Conservation (phyloP, 2,797 vertebrate species). For the Rhyacichthys aspro region DNA sequence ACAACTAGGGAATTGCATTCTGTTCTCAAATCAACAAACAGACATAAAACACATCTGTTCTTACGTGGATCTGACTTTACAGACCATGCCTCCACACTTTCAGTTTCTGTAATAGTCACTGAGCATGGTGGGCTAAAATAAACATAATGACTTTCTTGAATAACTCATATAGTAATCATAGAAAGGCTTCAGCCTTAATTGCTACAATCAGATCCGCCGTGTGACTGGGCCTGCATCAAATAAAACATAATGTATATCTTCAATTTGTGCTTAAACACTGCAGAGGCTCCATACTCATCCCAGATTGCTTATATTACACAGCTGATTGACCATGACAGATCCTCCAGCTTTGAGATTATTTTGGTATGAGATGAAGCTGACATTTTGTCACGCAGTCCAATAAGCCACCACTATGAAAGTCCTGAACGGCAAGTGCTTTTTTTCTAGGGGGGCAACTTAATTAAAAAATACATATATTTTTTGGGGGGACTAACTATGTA, state of each 20-base stretch:
- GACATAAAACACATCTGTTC: conserved; percentile 1
- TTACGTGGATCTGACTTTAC: conserved; percentile 4
- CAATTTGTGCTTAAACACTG: conserved; percentile 36
- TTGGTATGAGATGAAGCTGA: conserved; percentile 40
- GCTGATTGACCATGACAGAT: conserved; percentile 56
- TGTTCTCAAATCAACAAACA: conserved; percentile 24
- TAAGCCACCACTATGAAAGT: conserved; percentile 36
- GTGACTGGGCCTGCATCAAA: conserved; percentile 29
- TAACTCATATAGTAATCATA: conserved; percentile 53
- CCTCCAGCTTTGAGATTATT: conserved; percentile 42
- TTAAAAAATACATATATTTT: too few species aligned
- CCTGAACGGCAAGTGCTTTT: too few species aligned
- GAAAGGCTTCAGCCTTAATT: conserved; percentile 51
- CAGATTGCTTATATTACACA: conserved; percentile 51
- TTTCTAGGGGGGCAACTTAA: too few species aligned
- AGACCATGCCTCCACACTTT: conserved; percentile 20
- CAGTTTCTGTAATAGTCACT: conserved; percentile 14
- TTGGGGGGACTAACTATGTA: too few species aligned
- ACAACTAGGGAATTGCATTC: conserved; percentile 27
- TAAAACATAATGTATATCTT: conserved; percentile 42
- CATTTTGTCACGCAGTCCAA: conserved; percentile 44
- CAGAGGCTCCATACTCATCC: conserved; percentile 34
- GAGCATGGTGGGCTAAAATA: conserved; percentile 21
- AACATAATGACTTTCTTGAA: conserved; percentile 33
- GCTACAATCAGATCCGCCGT: conserved; percentile 40